Percentiles rank a stretch among this genome's conserved stretches.
Evolutionary conservation across 2,797 vertebrate species (phyloP).

Genomic region (Melanogrammus aeglefinus): DNA sequence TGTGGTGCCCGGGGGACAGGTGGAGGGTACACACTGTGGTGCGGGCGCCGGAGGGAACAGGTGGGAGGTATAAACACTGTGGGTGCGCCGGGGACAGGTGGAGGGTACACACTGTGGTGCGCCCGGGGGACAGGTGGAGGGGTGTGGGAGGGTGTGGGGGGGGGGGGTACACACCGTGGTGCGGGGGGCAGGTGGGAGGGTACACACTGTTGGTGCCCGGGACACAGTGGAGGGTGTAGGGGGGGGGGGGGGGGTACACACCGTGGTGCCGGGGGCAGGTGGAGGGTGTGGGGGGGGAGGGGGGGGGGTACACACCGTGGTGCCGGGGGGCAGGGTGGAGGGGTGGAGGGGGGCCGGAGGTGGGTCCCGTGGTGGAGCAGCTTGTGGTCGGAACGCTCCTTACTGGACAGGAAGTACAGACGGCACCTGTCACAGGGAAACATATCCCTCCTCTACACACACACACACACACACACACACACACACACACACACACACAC

Average conservation of each 20-base stretch:
- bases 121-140: constrained; percentile 81
- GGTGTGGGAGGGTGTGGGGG: too few species aligned
- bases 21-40: too few species aligned
- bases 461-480: constrained; percentile 2
- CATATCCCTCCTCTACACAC: constrained; percentile 79
- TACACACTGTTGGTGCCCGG: too few species aligned
- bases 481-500: constrained; percentile 16
- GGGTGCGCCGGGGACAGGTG: constrained; percentile 81
- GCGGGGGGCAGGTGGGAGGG: constrained; percentile 84
- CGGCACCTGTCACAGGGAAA: constrained; percentile 87
- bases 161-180: too few species aligned
- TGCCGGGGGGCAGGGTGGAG: constrained; percentile 87
- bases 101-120: constrained; percentile 88
- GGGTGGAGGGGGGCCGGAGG: constrained; percentile 83
- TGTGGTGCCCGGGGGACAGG: constrained; percentile 87
- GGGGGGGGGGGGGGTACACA: too few species aligned
- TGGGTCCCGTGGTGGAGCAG: constrained; percentile 83
- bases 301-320: too few species aligned
- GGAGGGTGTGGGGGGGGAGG: too few species aligned
- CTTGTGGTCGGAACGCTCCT: constrained; percentile 84
- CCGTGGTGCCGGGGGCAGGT: too few species aligned
- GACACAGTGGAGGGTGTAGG: too few species aligned
- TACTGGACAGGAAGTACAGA: constrained; percentile 86
- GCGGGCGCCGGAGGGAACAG: too few species aligned
- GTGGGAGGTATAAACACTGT: constrained; percentile 85